Conservation (phyloP, 1,140 invertebrate species). For the Lanistes nyassanus region DNA sequence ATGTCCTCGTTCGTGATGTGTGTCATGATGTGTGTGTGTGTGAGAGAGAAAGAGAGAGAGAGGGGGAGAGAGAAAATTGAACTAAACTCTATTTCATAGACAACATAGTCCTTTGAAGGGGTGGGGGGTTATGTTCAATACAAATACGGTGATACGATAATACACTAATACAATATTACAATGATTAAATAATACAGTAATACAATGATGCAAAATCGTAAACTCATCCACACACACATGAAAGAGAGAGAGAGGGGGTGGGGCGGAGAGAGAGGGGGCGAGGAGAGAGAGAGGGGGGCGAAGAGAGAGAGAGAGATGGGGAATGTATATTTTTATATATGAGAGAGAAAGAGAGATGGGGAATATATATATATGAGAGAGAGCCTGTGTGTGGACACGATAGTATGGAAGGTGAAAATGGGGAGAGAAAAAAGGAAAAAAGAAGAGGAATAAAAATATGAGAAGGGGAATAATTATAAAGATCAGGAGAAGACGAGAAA, state of each 20-base stretch:
- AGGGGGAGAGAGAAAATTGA: neutral
- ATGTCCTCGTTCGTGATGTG: neutral
- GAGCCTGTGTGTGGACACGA: neutral
- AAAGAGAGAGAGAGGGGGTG: neutral
- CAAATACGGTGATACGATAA: neutral
- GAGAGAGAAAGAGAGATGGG: neutral
- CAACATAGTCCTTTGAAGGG: too few relatives aligned
- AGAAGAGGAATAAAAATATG: neutral
- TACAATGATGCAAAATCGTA: too few relatives aligned
- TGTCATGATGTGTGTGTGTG: neutral
- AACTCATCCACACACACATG: neutral
- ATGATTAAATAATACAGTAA: too few relatives aligned
- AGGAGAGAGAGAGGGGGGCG: neutral
- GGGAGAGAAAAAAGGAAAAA: neutral
- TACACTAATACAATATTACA: neutral
- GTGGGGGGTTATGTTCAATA: neutral
- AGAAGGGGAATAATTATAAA: neutral
- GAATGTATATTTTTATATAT: neutral
- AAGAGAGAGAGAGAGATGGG: neutral
- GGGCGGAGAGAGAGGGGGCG: neutral
- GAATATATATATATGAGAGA: neutral
- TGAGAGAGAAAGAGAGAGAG: slow-evolving; percentile 1
- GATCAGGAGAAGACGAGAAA: neutral
- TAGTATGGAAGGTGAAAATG: neutral
- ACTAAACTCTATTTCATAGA: too few relatives aligned